These are phyloP conservation scores for Neoitamus cyanurus DNA, from an alignment of 2,888 invertebrate species.

Conservation along the genomic window DNA sequence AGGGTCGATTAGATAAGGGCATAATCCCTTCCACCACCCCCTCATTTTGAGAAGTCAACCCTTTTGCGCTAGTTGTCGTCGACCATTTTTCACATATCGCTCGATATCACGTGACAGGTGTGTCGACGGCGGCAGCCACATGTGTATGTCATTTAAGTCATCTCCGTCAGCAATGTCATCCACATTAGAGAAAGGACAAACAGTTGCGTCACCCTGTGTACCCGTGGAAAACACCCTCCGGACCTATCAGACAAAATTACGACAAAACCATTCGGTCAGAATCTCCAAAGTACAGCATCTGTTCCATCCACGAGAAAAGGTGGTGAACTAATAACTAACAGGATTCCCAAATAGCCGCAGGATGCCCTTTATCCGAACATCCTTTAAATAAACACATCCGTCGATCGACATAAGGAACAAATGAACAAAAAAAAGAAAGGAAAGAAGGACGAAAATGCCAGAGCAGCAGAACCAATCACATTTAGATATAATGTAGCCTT, in stretches of 20 bases:
- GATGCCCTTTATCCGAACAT: not conserved
- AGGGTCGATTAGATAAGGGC: not conserved
- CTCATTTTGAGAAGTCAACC: not conserved
- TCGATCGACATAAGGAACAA: not conserved
- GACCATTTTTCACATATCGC: constrained; percentile 12
- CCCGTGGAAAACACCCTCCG: constrained; percentile 6
- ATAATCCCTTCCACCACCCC: not conserved
- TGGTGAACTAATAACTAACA: constrained; percentile 25
- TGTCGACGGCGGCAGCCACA: not conserved
- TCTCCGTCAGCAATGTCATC: constrained; percentile 3
- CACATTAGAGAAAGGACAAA: not conserved
- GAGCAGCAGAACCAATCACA: constrained; percentile 9
- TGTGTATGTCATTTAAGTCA: constrained; percentile 5
- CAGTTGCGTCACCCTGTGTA: constrained; percentile 18
- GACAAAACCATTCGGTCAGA: not conserved
- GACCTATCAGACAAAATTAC: not conserved
- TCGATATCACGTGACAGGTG: constrained; percentile 33
- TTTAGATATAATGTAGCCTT: not conserved
- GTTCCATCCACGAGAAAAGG: not conserved
- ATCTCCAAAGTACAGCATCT: constrained; percentile 14
- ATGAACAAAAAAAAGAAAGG: not conserved
- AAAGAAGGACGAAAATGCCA: not conserved
- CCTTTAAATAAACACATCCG: not conserved
- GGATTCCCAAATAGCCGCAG: constrained; percentile 26
- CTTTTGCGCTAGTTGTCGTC: not conserved